Evolutionary conservation across 2,113 vertebrate genomes (phyloP), one percentile per base, ranked within the genome.

Genomic region (Muntiacus reevesi): DNA sequence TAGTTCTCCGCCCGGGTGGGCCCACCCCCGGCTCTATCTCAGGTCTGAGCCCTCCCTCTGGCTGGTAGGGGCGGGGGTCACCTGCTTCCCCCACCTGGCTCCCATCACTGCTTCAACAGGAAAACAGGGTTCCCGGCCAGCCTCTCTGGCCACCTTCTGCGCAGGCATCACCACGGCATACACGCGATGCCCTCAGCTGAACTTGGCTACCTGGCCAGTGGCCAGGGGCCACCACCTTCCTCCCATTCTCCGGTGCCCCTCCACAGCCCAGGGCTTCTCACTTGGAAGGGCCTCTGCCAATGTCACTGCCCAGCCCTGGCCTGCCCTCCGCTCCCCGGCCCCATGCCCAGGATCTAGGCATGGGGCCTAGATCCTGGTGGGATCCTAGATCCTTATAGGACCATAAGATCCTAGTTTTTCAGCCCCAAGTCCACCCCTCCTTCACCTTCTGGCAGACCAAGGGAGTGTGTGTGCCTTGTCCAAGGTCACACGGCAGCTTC

Each of bases 41-140:
- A 98, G 98, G 98, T 97, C 95, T 19, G 13, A 92, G 95, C 87
- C 94, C 67, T 78, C 94, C 95, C 74, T 94, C 64, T 30, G 47
- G 71, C 91, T 45, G 82, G 74, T 62, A 15, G 78, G 96, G 67
- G 67, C 15, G 2, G 67, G 94, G 84, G 57, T 40, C 81, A 45
- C 92, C 90, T 94, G 85, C 87, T 85, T 95, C 93, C 82, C 81
- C 94, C 91, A 25, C 82, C 95, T 30, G 83, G 89, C 90, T 95
- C 74, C 92, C 62, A 76, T 45, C 36, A 33, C 97, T 97, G 96
- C 95, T 97, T 94, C 93, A 81, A 91, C 84, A 95, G 98, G 98
- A 98, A 98, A 97, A 98, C 98, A 98, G 98, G 98, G 98, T 98
- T 97, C 71, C 64, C 2, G n/a, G 94, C 91, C 95, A 97, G 91